Evolutionary conservation across 2,113 vertebrate species (phyloP), one percentile per base, ranked within the genome.

Genomic region (Brienomyrus brachyistius): DNA sequence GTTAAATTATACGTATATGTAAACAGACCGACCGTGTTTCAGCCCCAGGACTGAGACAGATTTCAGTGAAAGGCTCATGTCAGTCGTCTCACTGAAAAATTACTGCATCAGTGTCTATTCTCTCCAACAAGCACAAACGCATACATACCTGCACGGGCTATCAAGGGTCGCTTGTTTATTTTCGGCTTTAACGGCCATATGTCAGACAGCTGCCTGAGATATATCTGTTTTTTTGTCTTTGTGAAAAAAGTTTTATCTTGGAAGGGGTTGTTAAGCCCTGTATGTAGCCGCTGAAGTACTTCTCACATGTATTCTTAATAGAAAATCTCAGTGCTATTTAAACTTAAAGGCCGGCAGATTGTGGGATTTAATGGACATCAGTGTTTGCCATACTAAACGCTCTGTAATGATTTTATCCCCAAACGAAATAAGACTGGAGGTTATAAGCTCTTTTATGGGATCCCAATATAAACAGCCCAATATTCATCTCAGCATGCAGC

Each of bases 371-470:
- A 90, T 91, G 92, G 88, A 89, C 13, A 83, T 89, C 80, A 90
- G 90, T 91, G 89, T 90, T 93, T 91, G 89, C 93, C 91, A 91
- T 89, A 92, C 92, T 92, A 89, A 93, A 93, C 89, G 90, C 87
- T 90, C 90, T 89, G 77, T 91, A 93, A 92, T 93, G 91, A 86
- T 91, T 95, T 93, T 93, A 92, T 93, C 88, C 91, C 93, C 89
- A 91, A 93, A 91, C 93, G 93, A 91, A 89, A 91, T 91, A 92
- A 83, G 88, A 91, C 88, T 84, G 88, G 89, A 90, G 91, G 90
- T 92, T 92, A 91, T 89, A 91, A 92, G 88, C 88, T 92, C 93
- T 95, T 95, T 95, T 93, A 93, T 91, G 89, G 91, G 91, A 91
- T 92, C 89, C 88, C 86, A 85, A 66, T 93, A 90, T 95, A 94